Conservation (phyloP, 2,888 invertebrate genomes). For the Itoplectis maculator region DNA sequence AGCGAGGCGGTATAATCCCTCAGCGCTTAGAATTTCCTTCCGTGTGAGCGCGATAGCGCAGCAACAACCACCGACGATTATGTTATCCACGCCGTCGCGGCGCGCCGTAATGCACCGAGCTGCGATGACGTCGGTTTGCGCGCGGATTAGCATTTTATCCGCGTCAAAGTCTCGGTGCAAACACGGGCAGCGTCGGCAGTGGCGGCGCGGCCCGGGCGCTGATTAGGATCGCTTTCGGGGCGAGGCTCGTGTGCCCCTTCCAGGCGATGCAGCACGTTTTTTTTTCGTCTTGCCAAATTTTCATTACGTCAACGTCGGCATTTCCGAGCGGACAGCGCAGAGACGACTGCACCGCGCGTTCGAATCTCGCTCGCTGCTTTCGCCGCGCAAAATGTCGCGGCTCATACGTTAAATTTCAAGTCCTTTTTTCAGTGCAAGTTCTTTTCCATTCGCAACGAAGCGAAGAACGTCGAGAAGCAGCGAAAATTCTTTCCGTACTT, state of each 20-base stretch:
- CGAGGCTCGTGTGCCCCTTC: conserved; percentile 18
- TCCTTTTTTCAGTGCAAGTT: too few relatives aligned
- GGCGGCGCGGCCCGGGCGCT: conserved; percentile 3
- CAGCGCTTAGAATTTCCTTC: conserved; percentile 62
- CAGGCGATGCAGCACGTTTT: neutral
- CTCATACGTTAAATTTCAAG: too few relatives aligned
- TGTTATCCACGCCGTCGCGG: conserved; percentile 12
- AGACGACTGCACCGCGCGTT: too few relatives aligned
- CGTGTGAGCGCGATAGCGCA: conserved; percentile 43
- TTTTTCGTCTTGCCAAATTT: neutral
- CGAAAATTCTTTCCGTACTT: too few relatives aligned
- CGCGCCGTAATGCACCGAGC: neutral
- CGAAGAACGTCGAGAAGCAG: too few relatives aligned
- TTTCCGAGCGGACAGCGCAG: too few relatives aligned
- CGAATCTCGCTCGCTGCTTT: too few relatives aligned
- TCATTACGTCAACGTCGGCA: too few relatives aligned
- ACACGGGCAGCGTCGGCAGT: conserved; percentile 40
- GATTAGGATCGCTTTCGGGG: conserved; percentile 64
- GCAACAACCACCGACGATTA: conserved; percentile 47
- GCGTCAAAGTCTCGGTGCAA: conserved; percentile 49
- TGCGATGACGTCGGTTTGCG: conserved; percentile 28
- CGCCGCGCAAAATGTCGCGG: too few relatives aligned
- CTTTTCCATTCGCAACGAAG: too few relatives aligned
- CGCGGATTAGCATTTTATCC: conserved; percentile 63
- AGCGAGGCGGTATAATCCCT: conserved; percentile 27